These are phyloP conservation scores for Xiphydria camelus DNA, from an alignment of 2,888 invertebrate genomes.

Conservation along the genomic window DNA sequence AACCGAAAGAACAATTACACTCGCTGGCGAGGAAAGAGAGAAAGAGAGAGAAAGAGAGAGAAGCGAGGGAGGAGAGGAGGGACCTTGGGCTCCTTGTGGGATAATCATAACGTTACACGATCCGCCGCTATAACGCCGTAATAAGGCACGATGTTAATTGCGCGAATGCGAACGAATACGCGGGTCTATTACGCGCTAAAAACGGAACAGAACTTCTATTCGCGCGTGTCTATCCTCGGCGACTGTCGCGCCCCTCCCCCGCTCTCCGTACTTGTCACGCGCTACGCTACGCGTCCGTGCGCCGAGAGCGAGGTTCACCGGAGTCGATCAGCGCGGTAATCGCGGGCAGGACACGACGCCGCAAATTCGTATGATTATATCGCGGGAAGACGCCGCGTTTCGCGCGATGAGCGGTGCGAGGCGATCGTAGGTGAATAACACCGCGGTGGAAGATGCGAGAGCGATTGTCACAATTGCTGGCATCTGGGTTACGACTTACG, in stretches of 20 bases:
- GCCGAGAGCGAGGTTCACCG: too few species aligned
- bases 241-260: background rate
- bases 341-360: too few species aligned
- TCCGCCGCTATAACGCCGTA: slow-evolving; percentile 49
- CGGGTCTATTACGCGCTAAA: slow-evolving; percentile 12
- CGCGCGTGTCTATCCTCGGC: background rate
- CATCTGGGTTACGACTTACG: slow-evolving; percentile 22
- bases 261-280: too few species aligned
- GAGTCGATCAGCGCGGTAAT: too few species aligned
- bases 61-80: slow-evolving; percentile 24
- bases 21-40: slow-evolving; percentile 13
- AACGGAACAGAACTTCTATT: slow-evolving; percentile 1
- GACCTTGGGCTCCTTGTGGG: slow-evolving; percentile 56
- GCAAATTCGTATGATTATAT: too few species aligned
- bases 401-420: too few species aligned
- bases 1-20: slow-evolving; percentile 45
- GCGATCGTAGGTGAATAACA: too few species aligned
- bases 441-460: too few species aligned
- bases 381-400: too few species aligned
- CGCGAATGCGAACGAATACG: slow-evolving; percentile 25
- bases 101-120: slow-evolving; percentile 54
- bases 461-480: slow-evolving; percentile 22
- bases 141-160: slow-evolving; percentile 49
- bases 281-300: too few species aligned
- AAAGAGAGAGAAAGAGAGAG: slow-evolving; percentile 33